These are phyloP conservation scores for Echiichthys vipera DNA, from an alignment of 2,797 vertebrate species.

Conservation along the genomic window DNA sequence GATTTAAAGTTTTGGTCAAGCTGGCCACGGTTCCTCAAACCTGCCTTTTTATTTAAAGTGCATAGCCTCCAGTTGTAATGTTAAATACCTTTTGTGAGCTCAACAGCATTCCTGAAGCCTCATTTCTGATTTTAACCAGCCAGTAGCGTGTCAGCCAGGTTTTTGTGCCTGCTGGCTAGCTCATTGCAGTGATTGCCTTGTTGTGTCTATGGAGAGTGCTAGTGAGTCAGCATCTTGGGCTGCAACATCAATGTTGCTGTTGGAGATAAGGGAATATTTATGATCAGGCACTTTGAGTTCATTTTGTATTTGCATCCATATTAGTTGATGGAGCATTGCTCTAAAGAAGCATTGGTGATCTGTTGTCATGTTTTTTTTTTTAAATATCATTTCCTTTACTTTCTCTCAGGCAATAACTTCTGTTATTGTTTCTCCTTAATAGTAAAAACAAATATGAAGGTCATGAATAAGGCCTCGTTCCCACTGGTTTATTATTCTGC, in stretches of 20 bases:
- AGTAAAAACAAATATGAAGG: conserved; percentile 9
- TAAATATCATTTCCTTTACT: conserved; percentile 30
- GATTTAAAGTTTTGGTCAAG: conserved; percentile 10
- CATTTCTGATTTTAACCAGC: conserved; percentile 1
- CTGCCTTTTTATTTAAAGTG: neutral
- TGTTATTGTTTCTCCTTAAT: neutral
- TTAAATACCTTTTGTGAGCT: conserved; percentile 21
- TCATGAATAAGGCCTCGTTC: neutral
- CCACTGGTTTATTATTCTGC: conserved; percentile 8
- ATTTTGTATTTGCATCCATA: conserved; percentile 23
- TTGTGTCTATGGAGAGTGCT: conserved; percentile 50
- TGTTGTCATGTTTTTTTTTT: conserved; percentile 21
- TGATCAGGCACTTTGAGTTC: conserved; percentile 26
- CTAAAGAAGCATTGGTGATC: conserved; percentile 12
- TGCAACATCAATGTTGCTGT: conserved; percentile 15
- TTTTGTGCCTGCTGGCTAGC: conserved; percentile 7
- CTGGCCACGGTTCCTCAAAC: neutral
- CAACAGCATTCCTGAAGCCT: conserved; percentile 30
- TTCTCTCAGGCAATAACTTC: conserved; percentile 1
- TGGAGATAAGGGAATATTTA: conserved; percentile 22
- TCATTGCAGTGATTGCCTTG: conserved; percentile 38
- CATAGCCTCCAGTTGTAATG: conserved; percentile 11
- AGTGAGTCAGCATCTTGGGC: conserved; percentile 44
- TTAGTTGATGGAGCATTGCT: conserved; percentile 3
- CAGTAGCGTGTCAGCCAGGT: conserved; percentile 4